A percentile compares a stretch with the other conserved stretches of the same genome.
These are phyloP conservation scores for Drosophila falleni DNA, from an alignment of 2,888 invertebrate species.

Conservation along the genomic window DNA sequence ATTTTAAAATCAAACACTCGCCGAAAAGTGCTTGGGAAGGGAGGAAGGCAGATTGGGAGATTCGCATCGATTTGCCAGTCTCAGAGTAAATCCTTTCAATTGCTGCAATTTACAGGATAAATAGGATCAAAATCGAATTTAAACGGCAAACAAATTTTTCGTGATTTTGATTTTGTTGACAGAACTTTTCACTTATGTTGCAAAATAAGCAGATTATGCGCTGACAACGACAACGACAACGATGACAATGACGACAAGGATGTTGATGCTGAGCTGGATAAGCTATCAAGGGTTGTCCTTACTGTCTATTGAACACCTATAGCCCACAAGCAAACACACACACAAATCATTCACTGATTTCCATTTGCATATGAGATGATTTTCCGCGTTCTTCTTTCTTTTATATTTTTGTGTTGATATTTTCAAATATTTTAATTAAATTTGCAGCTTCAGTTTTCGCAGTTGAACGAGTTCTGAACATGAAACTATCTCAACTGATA, in stretches of 20 bases:
- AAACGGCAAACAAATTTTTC: constrained; percentile 83
- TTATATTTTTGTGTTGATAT: constrained; percentile 7
- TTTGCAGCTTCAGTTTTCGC: constrained; percentile 47
- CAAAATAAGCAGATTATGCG: constrained; percentile 78
- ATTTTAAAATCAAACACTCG: constrained; percentile 82
- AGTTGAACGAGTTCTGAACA: constrained; percentile 52
- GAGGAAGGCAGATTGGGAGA: constrained; percentile 2
- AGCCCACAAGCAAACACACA: constrained; percentile 34
- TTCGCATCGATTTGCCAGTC: constrained; percentile 29
- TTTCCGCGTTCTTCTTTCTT: constrained; percentile 3
- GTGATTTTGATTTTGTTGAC: constrained; percentile 79
- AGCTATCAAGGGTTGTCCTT: constrained; percentile 61
- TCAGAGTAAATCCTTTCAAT: constrained; percentile 83
- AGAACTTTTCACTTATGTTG: constrained; percentile 83
- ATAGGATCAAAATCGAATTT: constrained; percentile 84
- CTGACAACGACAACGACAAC: constrained; percentile 16
- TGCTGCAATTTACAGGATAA: constrained; percentile 84
- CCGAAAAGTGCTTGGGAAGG: constrained; percentile 14
- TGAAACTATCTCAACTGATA: constrained; percentile 37
- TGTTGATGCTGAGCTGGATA: constrained; percentile 39
- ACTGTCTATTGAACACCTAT: constrained; percentile 62
- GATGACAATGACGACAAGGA: constrained; percentile 12
- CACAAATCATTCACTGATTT: constrained; percentile 1
- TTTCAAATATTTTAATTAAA: constrained; percentile 66
- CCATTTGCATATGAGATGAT: constrained; percentile 35